Evolutionary conservation across 2,797 vertebrate genomes (phyloP), one percentile per base, ranked within the genome.

Genomic region (Sebastes cheni): DNA sequence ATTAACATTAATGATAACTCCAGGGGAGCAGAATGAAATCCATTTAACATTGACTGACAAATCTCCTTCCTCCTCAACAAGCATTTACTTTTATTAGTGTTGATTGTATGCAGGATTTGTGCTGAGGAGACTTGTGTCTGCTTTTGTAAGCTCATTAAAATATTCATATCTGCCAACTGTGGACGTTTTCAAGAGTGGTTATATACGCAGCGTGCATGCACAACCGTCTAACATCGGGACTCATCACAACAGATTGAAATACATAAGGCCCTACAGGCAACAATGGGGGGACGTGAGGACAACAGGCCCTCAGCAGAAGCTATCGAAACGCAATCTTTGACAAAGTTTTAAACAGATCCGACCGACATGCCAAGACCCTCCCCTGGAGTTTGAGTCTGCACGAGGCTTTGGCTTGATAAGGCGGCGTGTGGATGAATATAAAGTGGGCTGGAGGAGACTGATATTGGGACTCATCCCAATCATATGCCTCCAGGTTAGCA

Each of bases 1-100:
- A 91, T 92, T 91, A 88, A 90, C 86, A 86, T 90, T 91, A 90
- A 91, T 92, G 89, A 88, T 88, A 88, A 86, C 90, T 90, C 84
- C 82, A 78, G 86, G 86, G 88, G 81, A 90, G 83, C 76, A 60
- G 71, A 88, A 86, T 90, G 55, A 85, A 92, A 89, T 88, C 88
- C 81, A 91, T 91, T 93, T 88, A 91, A 85, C 88, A 81, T 56
- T 90, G 90, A 91, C 69, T 88, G 86, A 91, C 87, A 93, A 92
- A 93, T 93, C 85, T 75, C 72, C 80, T 76, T 89, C 81, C 81
- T 88, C 69, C 67, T 85, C 81, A 88, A 86, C 86, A 88, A 82
- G 77, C 80, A 77, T 87, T 91, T 81, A 78, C 67, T 84, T 91
- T 75, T 84, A 87, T 90, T 88, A 86, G 69, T 65, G 82, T 77